Base-by-base conservation (phyloP, 1,140 invertebrate species). In the Drosophila malerkotliana region DNA sequence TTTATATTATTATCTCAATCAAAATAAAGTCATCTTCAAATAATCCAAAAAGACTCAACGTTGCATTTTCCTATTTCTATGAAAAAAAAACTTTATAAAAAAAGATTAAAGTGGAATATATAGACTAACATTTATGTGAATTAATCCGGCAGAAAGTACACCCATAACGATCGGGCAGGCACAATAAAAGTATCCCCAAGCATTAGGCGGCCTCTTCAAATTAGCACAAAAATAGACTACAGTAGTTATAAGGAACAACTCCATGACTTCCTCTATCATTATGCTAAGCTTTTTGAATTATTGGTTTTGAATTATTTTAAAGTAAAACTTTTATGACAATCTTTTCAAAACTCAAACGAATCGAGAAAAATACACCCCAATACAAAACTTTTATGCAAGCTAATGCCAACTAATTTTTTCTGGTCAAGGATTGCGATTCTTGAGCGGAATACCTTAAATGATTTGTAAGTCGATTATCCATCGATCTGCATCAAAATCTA, bases 11-110 rank as follows among this genome's bases (percentile, higher is more conserved):
- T 52, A 77, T 53, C 45, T 61, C 68, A 59, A 54, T 34, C 52
- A 59, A 71, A 75, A 87, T 87, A 87, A 68, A 87, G 58, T 77
- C 77, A 81, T 77, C 73, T 80, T 77, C 32, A 55, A 73, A 34
- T 32, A 63, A 44, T 12, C 28, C n/a, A 6, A 37, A 37, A 37
- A 4, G 12, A 37, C 34, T 9, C 12, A 5, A 8, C 56, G 6
- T 47, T 37, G 12, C 3, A n/a, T 37, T 34, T 52, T 21, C 21
- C 21, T 21, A 21, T 21, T 21, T 64, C 63, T 67, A 32, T 18
- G 14, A n/a, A 32, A 34, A 18, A 12, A 44, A 10, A 1, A 0
- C 41, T 14, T 18, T 45, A 26, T 6, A 26, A 2, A 28, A n/a
- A 66, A 14, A 10, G 4, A 44, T 15, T 21, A 59, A 12, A 41